Conservation (phyloP, 1,140 invertebrate genomes). For the Amphibalanus amphitrite region DNA sequence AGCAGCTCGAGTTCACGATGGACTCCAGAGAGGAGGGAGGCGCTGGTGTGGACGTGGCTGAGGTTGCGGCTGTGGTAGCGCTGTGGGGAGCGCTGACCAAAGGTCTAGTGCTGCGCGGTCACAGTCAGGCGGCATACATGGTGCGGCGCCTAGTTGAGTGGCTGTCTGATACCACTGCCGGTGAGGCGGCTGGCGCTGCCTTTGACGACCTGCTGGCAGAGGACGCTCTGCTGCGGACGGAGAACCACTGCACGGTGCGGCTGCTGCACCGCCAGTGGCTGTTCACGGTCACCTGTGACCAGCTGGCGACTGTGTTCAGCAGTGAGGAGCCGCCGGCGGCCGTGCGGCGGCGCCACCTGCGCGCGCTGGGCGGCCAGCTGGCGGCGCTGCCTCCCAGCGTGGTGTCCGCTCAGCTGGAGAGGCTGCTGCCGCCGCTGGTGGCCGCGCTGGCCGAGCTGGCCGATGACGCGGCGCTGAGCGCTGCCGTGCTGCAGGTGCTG, state of each 20-base stretch:
- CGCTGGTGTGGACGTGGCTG: background rate
- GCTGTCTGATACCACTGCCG: background rate
- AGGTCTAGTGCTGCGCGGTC: background rate
- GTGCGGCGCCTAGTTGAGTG: background rate
- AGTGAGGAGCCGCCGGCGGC: background rate
- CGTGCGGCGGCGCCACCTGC: background rate
- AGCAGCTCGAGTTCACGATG: background rate
- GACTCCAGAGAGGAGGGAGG: background rate
- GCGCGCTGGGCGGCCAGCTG: background rate
- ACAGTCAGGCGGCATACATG: background rate
- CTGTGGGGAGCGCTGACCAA: background rate
- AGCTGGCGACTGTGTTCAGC: background rate
- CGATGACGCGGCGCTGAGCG: background rate
- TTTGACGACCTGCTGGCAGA: background rate
- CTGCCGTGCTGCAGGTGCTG: background rate
- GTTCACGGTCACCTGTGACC: background rate
- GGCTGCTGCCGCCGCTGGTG: constrained; percentile 1
- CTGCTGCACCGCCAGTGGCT: constrained; percentile 1
- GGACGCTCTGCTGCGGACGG: background rate
- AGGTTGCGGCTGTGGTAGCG: background rate
- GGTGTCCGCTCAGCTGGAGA: background rate
- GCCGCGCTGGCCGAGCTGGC: background rate
- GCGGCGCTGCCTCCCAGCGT: background rate
- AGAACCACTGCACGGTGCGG: background rate
- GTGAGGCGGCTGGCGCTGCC: background rate